Evolutionary conservation across 1,140 invertebrate genomes (phyloP).

Genomic region (Melanaphis sacchari): DNA sequence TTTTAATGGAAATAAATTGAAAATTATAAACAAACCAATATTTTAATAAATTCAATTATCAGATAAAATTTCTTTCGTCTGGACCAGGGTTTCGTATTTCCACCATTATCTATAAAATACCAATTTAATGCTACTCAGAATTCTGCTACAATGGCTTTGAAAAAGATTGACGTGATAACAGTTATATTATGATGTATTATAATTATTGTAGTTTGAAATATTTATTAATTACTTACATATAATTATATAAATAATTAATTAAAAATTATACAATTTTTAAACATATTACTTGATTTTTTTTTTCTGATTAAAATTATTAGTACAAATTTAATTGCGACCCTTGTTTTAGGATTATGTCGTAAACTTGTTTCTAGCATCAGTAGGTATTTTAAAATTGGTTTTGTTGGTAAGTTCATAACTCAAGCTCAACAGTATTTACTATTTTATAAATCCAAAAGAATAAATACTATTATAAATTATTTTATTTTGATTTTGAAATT

Average conservation of each 20-base stretch:
- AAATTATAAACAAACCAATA: background rate
- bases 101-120: background rate
- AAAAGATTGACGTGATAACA: too few relatives aligned
- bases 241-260: too few relatives aligned
- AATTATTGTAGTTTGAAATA: too few relatives aligned
- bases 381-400: background rate
- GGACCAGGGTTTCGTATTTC: background rate
- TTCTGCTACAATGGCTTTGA: too few relatives aligned
- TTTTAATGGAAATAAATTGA: conserved; percentile 5
- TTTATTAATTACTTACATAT: too few relatives aligned
- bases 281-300: background rate
- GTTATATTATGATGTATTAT: too few relatives aligned
- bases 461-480: too few relatives aligned
- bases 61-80: background rate
- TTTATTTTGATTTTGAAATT: background rate
- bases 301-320: background rate
- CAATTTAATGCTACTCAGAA: background rate
- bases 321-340: background rate
- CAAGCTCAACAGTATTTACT: too few relatives aligned
- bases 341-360: background rate
- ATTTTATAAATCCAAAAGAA: too few relatives aligned
- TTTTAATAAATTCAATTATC: conserved; percentile 1
- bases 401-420: background rate
- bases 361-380: conserved; percentile 22
- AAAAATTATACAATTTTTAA: too few relatives aligned